Evolutionary conservation across 2,888 invertebrate species (phyloP), one percentile per base, ranked within the genome.

Genomic region (Alentia gelatinosa): DNA sequence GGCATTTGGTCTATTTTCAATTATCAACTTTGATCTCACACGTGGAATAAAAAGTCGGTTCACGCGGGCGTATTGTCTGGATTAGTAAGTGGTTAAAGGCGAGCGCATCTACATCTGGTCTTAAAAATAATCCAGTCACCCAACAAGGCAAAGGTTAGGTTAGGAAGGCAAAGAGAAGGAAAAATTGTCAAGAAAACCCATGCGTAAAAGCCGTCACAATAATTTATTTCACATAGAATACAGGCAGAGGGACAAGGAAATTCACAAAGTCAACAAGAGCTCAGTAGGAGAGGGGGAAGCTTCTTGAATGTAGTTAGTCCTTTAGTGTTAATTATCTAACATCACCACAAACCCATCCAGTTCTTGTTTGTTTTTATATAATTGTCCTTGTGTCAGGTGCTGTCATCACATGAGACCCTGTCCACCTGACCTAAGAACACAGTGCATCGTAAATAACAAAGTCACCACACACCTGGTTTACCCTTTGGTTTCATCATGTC

Each of bases 211-310:
- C 86, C 86, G 86, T 86, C 86, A 86, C 86, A 86, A 86, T 86
- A 86, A 86, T 86, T 86, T 86, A 86, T 86, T 86, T 86, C 86
- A 86, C 86, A 86, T 86, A 86, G 86, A 86, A n/a, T 86, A 86
- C 86, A 86, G 86, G 86, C 86, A 86, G 86, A 86, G 86, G 42
- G 86, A 86, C 86, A 86, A 86, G 86, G 86, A 86, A 86, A 86
- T 30, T 86, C 86, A 86, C 86, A 86, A 86, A 86, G 86, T 86
- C 86, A 86, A 86, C 86, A 86, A 86, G 86, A 86, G 86, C 47
- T 42, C 86, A 47, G 47, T 42, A 86, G 50, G 83, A 50, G 86
- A 86, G 50, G 86, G 79, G 79, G 79, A 79, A 79, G 79, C 79
- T 79, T 37, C 37, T 79, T 19, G 39, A 35, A 7, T n/a, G 33